Conservation (phyloP, 2,888 invertebrate genomes). For the Clistopyga incitator region DNA sequence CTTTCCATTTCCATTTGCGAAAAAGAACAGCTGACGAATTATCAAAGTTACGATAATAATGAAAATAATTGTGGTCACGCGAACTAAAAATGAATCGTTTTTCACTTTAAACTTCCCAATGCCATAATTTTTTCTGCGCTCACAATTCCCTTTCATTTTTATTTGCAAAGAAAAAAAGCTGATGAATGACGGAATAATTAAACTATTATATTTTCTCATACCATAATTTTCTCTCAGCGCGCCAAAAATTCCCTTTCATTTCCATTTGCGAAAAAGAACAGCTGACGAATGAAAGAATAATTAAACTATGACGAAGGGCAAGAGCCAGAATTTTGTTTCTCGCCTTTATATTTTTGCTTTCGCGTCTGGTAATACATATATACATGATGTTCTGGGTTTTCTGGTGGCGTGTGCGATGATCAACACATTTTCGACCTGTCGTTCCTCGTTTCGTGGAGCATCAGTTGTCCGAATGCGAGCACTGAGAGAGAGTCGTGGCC, state of each 20-base stretch:
- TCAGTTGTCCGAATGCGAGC: slow-evolving; percentile 77
- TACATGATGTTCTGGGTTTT: slow-evolving; percentile 24
- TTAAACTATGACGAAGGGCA: slow-evolving; percentile 17
- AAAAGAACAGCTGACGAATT: too few species aligned
- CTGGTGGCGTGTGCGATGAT: slow-evolving; percentile 53
- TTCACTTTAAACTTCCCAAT: too few species aligned
- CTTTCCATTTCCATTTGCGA: too few species aligned
- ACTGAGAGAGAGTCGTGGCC: not conserved
- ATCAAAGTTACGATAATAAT: too few species aligned
- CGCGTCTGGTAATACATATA: slow-evolving; percentile 4
- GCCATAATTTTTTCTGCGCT: not conserved
- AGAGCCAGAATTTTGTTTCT: not conserved
- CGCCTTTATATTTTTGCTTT: not conserved
- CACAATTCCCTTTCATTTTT: not conserved
- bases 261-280: slow-evolving; percentile 5
- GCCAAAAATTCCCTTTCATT: not conserved
- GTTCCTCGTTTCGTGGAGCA: slow-evolving; percentile 78
- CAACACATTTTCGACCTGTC: slow-evolving; percentile 80
- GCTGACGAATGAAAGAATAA: not conserved
- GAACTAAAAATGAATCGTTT: too few species aligned
- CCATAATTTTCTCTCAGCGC: too few species aligned
- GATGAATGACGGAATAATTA: not conserved
- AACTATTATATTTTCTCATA: too few species aligned
- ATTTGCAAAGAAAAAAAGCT: not conserved
- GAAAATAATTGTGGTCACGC: too few species aligned